Conservation (phyloP, 2,797 vertebrate species). For the Myioborus miniatus region DNA sequence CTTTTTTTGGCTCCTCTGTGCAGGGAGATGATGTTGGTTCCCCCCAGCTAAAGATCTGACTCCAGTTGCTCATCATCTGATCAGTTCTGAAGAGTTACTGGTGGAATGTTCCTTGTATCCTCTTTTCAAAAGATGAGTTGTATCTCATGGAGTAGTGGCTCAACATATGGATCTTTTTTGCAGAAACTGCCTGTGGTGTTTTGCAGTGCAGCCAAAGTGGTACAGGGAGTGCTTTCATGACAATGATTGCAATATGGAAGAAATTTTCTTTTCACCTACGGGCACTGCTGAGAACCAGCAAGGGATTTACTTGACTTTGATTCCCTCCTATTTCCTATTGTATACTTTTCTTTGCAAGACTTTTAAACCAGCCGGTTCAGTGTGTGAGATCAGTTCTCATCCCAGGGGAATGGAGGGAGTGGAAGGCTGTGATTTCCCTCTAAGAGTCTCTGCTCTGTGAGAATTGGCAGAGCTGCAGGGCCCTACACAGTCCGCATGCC, state of each 20-base stretch:
- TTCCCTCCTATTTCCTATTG: constrained; percentile 39
- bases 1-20: neutral
- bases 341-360: neutral
- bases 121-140: neutral
- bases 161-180: constrained; percentile 26
- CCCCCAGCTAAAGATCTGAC: neutral
- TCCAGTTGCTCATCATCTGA: neutral
- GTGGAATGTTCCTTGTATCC: neutral
- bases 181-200: constrained; percentile 21
- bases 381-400: constrained; percentile 5
- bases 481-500: neutral
- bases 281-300: constrained; percentile 24
- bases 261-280: constrained; percentile 57
- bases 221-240: constrained; percentile 13
- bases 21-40: neutral
- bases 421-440: constrained; percentile 2
- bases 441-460: neutral
- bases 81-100: neutral
- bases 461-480: constrained; percentile 29
- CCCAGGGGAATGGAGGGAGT: neutral
- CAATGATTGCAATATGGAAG: constrained; percentile 54
- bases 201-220: neutral
- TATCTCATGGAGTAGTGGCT: neutral
- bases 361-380: neutral
- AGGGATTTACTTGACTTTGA: constrained; percentile 48